These are phyloP conservation scores for Neolamprologus toae DNA, from an alignment of 2,113 vertebrate genomes.

Conservation along the genomic window DNA sequence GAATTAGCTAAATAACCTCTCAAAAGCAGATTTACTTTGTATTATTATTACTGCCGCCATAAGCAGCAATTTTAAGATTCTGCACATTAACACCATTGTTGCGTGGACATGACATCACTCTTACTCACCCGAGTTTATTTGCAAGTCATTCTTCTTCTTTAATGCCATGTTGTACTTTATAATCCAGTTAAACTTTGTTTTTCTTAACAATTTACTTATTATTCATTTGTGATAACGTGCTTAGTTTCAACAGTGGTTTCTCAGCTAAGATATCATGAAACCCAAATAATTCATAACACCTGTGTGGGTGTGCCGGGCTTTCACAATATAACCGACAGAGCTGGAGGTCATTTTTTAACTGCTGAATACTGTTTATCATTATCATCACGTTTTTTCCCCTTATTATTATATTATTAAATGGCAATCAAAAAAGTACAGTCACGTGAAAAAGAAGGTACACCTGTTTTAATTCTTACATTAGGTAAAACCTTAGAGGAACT, in stretches of 20 bases:
- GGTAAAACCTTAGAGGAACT: background rate
- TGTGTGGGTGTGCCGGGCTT: background rate
- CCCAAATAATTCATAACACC: background rate
- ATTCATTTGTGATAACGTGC: background rate
- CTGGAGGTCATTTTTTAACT: background rate
- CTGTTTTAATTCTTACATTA: background rate
- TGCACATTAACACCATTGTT: background rate
- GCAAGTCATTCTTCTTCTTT: background rate
- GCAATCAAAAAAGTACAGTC: background rate
- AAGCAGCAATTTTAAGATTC: background rate
- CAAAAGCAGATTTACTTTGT: background rate
- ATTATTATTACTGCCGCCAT: background rate
- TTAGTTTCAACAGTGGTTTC: background rate
- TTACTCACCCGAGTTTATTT: background rate
- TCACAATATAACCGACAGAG: background rate
- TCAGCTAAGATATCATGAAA: background rate
- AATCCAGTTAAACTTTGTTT: background rate
- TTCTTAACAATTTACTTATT: background rate
- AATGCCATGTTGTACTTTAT: background rate
- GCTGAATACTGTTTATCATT: background rate
- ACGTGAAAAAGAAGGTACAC: background rate
- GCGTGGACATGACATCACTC: background rate
- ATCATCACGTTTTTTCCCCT: background rate
- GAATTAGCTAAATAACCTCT: background rate
- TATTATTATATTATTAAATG: background rate